Base-by-base conservation (phyloP, 1,140 invertebrate species). In the Lasioglossum baleicum region DNA sequence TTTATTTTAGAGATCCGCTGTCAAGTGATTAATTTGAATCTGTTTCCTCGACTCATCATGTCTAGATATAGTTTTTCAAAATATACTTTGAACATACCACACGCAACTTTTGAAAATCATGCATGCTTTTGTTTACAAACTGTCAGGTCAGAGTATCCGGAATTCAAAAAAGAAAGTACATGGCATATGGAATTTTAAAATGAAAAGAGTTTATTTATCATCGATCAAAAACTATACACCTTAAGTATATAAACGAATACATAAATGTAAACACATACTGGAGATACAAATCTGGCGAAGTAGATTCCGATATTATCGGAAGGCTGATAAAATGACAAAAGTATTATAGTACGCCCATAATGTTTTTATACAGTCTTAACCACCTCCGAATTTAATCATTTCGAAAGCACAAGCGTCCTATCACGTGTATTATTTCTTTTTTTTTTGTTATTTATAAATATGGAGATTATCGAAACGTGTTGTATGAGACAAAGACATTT, bases 151-250 rank as follows among this genome's bases (percentile, higher is more conserved):
- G 51, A 20, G 17, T 53, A 53, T 7, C 17, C 17, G 17, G 13
- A 53, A 53, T 20, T 53, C 15, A 15, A 6, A 58, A 58, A n/a
- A 8, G n/a, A 7, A 58, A 2, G 2, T 58, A 10, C 11, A n/a
- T 58, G 8, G n/a, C 5, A 48, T n/a, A 48, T 15, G 48, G 44
- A 40, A 68, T 51, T 68, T 84, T 84, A 79, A 84, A 85, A 85
- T 85, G 74, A 84, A 82, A 69, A 84, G 31, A 72, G 13, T 85
- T 85, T 81, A 81, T 81, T 85, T 82, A 83, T 84, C 73, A 72
- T 84, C 42, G 83, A 64, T 84, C 75, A 82, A 78, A 84, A 85
- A 84, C 83, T 85, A 82, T 85, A 85, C 83, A 85, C 75, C 70
- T 85, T 78, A 84, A 82, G 51, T 72, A 82, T 77, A 80, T 75